Conservation (phyloP, 2,797 vertebrate species). For the Falco naumanni region DNA sequence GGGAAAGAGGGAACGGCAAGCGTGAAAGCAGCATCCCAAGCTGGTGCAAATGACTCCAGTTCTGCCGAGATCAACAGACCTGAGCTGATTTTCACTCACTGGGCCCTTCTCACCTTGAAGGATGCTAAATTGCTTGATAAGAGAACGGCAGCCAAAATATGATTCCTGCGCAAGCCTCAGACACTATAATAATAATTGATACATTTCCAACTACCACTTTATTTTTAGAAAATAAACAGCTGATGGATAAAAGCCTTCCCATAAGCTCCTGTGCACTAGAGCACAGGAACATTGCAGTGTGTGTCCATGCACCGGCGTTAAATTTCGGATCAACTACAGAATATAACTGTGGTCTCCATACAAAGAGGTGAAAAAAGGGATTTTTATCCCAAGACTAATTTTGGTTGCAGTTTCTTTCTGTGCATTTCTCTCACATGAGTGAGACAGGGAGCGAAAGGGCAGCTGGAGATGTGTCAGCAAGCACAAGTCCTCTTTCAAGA, state of each 20-base stretch:
- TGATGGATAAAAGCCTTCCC: background rate
- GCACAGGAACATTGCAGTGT: background rate
- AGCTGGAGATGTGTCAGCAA: background rate
- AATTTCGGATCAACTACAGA: background rate
- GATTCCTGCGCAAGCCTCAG: background rate
- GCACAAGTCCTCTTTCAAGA: background rate
- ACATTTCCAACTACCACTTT: background rate
- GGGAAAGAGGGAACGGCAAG: background rate
- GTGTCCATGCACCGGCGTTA: accelerated
- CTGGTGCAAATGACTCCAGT: background rate
- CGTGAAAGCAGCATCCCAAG: background rate
- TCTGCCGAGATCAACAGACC: background rate
- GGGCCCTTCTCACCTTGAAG: background rate
- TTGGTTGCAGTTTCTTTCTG: background rate
- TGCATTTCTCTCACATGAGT: background rate
- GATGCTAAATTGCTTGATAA: background rate
- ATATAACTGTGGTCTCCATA: background rate
- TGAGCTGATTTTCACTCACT: background rate
- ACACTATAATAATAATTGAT: background rate
- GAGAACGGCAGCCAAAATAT: background rate
- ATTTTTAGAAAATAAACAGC: background rate
- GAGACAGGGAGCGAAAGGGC: background rate
- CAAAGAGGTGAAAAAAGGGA: background rate
- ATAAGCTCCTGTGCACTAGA: background rate
- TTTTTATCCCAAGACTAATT: background rate